Evolutionary conservation across 2,797 vertebrate species (phyloP).

Genomic region (Notamacropus eugenii): DNA sequence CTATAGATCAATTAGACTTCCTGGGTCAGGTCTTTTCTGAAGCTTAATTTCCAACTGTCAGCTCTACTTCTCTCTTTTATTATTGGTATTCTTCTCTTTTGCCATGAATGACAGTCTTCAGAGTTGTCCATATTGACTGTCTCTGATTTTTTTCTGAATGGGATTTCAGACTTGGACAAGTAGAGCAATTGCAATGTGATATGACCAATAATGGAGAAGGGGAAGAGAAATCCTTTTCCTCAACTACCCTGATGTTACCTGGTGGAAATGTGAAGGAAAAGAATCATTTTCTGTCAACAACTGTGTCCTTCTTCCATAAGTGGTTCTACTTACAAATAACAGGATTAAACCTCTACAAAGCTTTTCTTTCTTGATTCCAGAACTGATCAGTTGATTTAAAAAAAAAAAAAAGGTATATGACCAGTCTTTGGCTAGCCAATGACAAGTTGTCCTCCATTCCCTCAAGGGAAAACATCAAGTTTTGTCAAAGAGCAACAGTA

Average conservation of each 20-base stretch:
- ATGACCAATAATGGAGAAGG: background rate
- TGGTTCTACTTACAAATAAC: background rate
- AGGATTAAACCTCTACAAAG: background rate
- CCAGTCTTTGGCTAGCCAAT: background rate
- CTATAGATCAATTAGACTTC: background rate
- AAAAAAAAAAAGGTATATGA: background rate
- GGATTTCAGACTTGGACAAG: background rate
- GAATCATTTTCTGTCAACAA: background rate
- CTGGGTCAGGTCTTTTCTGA: background rate
- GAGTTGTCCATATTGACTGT: background rate
- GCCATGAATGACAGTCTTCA: background rate
- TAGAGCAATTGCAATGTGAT: background rate
- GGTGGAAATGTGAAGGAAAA: background rate
- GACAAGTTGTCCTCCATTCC: background rate
- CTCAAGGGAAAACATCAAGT: background rate
- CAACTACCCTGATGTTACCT: background rate
- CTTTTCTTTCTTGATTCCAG: background rate
- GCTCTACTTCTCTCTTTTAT: background rate
- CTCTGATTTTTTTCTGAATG: background rate
- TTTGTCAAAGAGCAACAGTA: background rate
- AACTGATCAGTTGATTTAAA: background rate
- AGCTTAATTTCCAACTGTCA: background rate
- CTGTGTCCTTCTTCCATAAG: background rate
- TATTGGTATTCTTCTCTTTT: background rate
- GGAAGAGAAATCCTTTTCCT: background rate